Evolutionary conservation across 2,113 vertebrate species (phyloP), one percentile per base, ranked within the genome.

Genomic region (Gymnobelideus leadbeateri): DNA sequence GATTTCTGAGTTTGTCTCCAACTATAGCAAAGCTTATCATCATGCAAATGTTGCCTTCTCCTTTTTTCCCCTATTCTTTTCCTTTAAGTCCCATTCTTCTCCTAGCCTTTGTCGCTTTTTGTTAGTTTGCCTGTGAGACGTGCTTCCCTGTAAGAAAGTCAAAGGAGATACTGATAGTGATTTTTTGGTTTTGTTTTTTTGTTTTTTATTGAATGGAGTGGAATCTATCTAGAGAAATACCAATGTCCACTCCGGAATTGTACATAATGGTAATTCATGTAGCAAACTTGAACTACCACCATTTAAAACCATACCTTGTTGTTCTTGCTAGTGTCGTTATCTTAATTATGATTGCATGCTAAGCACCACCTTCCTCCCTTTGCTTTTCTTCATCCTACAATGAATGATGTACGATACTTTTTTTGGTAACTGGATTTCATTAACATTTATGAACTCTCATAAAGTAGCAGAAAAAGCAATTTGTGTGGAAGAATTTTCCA

Each of bases 371-470:
- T 97, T 95, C 91, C 92, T 96, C 93, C 92, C 92, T 92, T 94
- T 52, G 95, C 96, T 95, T 97, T 90, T 96, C 31, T 54, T 97
- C 97, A 96, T 94, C 91, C 93, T 51, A 97, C 97, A 98, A 94
- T 98, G 97, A 98, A 94, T 98, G 97, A 98, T 97, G 97, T 98
- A 97, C 97, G 93, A 53, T 95, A 98, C 98, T 98, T 98, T 84
- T 84, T 98, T 98, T 98, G 98, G 97, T 98, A 98, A 97, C 97
- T 90, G 98, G 96, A 97, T 93, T 98, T 97, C 94, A 94, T 96
- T 97, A 97, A 95, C 97, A 97, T 97, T 52, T 97, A 91, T 95
- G 96, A 98, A 97, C 94, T 98, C 97, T 98, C 97, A 98, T 96
- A 97, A 98, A 98, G 98, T 97, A 97, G 97, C 97, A 98, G 94